Percentiles rank a stretch among this genome's conserved stretches.
phyloP scores from a whole-genome alignment of 2,113 vertebrate genomes.

The Salvelinus namaycush region DNA sequence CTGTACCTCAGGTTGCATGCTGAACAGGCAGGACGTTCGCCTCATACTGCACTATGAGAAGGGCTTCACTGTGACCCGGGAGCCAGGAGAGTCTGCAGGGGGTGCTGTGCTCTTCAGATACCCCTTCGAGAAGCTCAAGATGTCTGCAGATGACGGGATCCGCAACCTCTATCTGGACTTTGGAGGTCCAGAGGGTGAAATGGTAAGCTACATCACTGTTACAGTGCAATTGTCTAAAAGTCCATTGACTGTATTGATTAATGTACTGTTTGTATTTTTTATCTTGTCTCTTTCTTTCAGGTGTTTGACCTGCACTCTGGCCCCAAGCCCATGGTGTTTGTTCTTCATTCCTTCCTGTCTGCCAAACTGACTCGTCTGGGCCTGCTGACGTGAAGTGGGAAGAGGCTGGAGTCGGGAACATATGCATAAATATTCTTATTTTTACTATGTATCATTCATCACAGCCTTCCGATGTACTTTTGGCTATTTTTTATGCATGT shows the following conservation, averaged over 20 bases:
- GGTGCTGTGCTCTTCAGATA: conserved; percentile 82
- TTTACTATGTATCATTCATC: conserved; percentile 38
- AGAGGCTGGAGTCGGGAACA: neutral
- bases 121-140: conserved; percentile 91
- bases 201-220: conserved; percentile 73
- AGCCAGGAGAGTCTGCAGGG: conserved; percentile 68
- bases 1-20: conserved; percentile 79
- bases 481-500: conserved; percentile 34
- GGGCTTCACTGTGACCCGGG: conserved; percentile 86
- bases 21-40: conserved; percentile 86
- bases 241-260: neutral
- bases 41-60: conserved; percentile 92
- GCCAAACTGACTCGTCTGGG: conserved; percentile 97
- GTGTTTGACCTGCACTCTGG: conserved; percentile 91
- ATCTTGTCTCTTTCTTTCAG: conserved; percentile 58
- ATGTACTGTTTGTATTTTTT: neutral
- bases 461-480: conserved; percentile 49
- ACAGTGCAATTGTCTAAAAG: neutral
- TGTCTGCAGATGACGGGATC: conserved; percentile 91
- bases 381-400: conserved; percentile 80
- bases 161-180: conserved; percentile 94
- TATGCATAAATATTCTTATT: conserved; percentile 6
- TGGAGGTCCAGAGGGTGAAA: conserved; percentile 91
- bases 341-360: conserved; percentile 95
- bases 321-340: conserved; percentile 93